These are phyloP conservation scores for Drosophila trapezifrons DNA, from an alignment of 1,140 invertebrate genomes.

Conservation along the genomic window DNA sequence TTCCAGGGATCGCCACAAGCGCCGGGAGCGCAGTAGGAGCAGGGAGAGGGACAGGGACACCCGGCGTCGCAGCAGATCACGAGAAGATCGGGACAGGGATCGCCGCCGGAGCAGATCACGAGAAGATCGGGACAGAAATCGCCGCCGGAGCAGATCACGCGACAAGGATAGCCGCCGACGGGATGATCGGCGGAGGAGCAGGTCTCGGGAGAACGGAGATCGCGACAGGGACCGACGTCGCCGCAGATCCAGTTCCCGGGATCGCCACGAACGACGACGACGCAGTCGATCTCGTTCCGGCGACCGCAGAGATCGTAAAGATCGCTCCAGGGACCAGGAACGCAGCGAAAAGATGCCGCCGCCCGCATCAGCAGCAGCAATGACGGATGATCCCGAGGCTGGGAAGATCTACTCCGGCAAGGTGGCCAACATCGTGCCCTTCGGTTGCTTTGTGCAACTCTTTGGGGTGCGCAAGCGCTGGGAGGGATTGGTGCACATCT, in stretches of 20 bases:
- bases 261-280: conserved; percentile 28
- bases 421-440: conserved; percentile 97
- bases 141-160: conserved; percentile 46
- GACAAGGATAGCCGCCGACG: conserved; percentile 29
- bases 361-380: conserved; percentile 72
- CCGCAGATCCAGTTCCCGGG: conserved; percentile 39
- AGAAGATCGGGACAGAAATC: conserved; percentile 51
- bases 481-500: conserved; percentile 99
- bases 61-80: conserved; percentile 35
- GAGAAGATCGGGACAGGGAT: conserved; percentile 47
- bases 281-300: conserved; percentile 49
- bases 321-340: conserved; percentile 62
- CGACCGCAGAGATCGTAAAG: conserved; percentile 63
- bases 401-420: conserved; percentile 96
- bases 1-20: conserved; percentile 53
- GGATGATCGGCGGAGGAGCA: conserved; percentile 45
- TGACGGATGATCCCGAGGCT: conserved; percentile 87
- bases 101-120: conserved; percentile 38
- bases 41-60: conserved; percentile 40
- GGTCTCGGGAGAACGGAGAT: conserved; percentile 67
- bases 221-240: conserved; percentile 38
- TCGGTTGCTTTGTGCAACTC: conserved; percentile 98
- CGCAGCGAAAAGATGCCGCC: conserved; percentile 76
- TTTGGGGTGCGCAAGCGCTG: conserved; percentile 94
- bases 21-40: conserved; percentile 45